A percentile compares a stretch with the other conserved stretches of the same genome.
Conservation (phyloP, 2,113 vertebrate species). For the Rhodinocichla rosea region DNA sequence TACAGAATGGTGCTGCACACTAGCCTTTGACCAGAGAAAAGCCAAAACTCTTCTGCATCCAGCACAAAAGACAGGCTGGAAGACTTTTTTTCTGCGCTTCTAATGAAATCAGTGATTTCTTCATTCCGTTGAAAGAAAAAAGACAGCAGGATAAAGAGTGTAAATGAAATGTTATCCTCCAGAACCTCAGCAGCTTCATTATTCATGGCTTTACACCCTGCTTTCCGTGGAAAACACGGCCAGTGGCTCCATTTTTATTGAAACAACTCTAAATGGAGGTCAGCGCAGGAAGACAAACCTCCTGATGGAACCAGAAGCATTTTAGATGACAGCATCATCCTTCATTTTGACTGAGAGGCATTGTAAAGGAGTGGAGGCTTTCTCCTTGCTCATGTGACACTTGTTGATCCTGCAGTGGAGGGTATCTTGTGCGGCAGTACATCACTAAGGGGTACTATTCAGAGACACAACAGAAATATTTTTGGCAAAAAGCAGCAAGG, state of each 20-base stretch:
- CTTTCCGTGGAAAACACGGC: not conserved
- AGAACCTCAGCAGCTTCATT: not conserved
- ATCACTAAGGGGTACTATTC: not conserved
- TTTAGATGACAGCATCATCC: not conserved
- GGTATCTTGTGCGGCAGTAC: not conserved
- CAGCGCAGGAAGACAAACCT: fast-evolving
- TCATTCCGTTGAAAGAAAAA: not conserved
- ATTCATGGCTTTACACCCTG: not conserved
- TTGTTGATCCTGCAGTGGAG: not conserved
- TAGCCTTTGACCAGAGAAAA: not conserved
- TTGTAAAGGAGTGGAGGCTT: not conserved
- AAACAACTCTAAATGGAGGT: not conserved
- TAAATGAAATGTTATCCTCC: not conserved
- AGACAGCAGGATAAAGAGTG: not conserved
- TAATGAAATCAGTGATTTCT: not conserved
- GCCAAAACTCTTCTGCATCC: not conserved
- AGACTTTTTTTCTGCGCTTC: not conserved
- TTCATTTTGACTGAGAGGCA: not conserved
- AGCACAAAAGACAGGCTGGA: not conserved
- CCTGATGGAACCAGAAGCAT: not conserved
- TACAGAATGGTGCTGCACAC: not conserved
- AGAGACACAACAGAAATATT: not conserved
- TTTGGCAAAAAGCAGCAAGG: not conserved
- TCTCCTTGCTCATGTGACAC: not conserved
- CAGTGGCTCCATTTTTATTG: not conserved